Percentiles rank a stretch among this genome's conserved stretches.
Conservation (phyloP, 2,113 vertebrate species). For the Scopus umbretta region DNA sequence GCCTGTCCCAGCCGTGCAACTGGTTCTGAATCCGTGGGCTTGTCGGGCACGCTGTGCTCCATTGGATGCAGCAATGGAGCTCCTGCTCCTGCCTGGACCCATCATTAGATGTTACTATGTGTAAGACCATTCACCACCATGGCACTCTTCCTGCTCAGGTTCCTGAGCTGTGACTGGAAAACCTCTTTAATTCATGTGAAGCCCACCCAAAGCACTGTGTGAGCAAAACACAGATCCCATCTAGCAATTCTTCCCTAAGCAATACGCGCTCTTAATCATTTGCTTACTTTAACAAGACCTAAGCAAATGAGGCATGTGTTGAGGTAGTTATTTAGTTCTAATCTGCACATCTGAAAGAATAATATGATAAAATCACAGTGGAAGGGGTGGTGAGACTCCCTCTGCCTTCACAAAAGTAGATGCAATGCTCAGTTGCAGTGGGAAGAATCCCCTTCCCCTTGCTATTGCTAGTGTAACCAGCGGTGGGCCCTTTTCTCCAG, state of each 20-base stretch:
- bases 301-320: neutral
- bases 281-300: neutral
- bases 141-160: neutral
- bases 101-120: accelerated
- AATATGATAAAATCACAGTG: neutral
- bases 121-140: neutral
- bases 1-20: neutral
- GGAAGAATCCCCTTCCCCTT: neutral
- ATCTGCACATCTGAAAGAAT: neutral
- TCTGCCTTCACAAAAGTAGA: neutral
- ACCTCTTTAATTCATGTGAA: neutral
- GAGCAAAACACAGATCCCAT: neutral
- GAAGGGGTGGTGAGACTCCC: neutral
- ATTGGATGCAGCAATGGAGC: too few relatives aligned
- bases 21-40: neutral
- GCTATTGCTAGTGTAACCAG: accelerated
- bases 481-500: neutral
- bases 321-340: neutral
- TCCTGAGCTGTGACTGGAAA: neutral
- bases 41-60: neutral
- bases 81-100: neutral
- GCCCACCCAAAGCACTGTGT: neutral
- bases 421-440: neutral
- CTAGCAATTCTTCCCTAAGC: neutral
- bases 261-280: neutral